These are phyloP conservation scores for Tigriopus japonicus DNA, from an alignment of 1,140 invertebrate species.

Conservation along the genomic window DNA sequence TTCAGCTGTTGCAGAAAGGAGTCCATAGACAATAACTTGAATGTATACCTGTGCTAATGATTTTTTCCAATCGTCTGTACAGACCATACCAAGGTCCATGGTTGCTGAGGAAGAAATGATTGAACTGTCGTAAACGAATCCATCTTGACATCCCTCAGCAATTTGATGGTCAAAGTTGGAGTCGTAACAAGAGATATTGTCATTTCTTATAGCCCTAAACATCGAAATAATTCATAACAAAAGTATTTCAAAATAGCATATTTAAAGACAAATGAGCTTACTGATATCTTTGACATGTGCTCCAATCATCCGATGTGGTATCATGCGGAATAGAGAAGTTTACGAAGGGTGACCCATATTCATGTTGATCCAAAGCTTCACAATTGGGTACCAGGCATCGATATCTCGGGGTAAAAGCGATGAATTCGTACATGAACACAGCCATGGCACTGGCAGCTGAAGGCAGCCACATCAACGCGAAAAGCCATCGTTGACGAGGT, in stretches of 20 bases:
- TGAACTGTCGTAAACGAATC: not conserved
- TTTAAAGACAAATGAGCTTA: too few species aligned
- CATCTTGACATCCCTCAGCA: not conserved
- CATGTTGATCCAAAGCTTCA: not conserved
- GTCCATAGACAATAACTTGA: too few species aligned
- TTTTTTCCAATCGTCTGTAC: not conserved
- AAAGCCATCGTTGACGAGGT: not conserved
- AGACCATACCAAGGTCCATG: not conserved
- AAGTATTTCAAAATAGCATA: too few species aligned
- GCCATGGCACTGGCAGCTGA: slow-evolving; percentile 4
- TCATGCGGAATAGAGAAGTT: too few species aligned
- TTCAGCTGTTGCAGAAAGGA: too few species aligned
- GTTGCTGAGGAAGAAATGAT: not conserved
- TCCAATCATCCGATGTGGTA: too few species aligned
- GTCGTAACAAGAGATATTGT: too few species aligned
- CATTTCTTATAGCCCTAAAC: too few species aligned
- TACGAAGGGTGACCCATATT: too few species aligned
- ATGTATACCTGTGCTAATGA: not conserved
- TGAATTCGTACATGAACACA: slow-evolving; percentile 10
- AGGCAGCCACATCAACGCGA: slow-evolving; percentile 4
- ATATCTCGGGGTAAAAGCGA: not conserved
- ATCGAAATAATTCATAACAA: too few species aligned
- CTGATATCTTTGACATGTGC: too few species aligned
- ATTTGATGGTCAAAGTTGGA: too few species aligned
- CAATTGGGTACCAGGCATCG: not conserved